Base-by-base conservation (phyloP, 2,888 invertebrate genomes). In the Dolomedes plantarius region DNA sequence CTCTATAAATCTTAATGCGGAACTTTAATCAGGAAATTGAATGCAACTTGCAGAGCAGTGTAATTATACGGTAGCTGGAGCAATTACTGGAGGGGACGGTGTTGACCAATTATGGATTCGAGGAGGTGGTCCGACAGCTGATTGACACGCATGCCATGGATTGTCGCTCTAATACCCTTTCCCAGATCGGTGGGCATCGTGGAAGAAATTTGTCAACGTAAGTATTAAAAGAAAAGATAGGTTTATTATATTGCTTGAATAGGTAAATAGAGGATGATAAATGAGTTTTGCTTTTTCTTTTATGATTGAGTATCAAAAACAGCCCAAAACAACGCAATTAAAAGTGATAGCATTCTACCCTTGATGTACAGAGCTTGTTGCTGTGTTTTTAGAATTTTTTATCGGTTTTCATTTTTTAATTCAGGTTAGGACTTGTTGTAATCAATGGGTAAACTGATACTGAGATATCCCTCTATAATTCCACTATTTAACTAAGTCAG, bases 21-120 rank as follows among this genome's bases (percentile, higher is more conserved):
- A 56, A 56, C 56, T 6, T 56, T 56, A 56, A 56, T 56, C 56
- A 23, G 28, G 68, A 74, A 82, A 82, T 80, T 80, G 80, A 74
- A 80, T 68, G 73, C 50, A 28, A 31, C n/a, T 31, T 31, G 72
- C n/a, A 71, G 56, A 62, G n/a, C 71, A 41, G 65, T 28, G 64
- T 82, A 82, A 82, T 82, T 82, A 82, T 46, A 82, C 76, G 46
- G 82, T 82, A 82, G 82, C 82, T 41, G 65, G 46, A 31, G 71
- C 76, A 82, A 82, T 82, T 82, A 75, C 75, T 39, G 74, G 62
- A 69, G 68, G 46, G 67, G 81, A 75, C 74, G 82, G 82, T 82
- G 82, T 82, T 71, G 76, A 76, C 82, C 82, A 82, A 82, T 82
- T 82, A 82, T 36, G 7, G n/a, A 36, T 19, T 71, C 71, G 62